phyloP scores from a whole-genome alignment of 2,888 invertebrate genomes.

The Sarcophaga variegata region DNA sequence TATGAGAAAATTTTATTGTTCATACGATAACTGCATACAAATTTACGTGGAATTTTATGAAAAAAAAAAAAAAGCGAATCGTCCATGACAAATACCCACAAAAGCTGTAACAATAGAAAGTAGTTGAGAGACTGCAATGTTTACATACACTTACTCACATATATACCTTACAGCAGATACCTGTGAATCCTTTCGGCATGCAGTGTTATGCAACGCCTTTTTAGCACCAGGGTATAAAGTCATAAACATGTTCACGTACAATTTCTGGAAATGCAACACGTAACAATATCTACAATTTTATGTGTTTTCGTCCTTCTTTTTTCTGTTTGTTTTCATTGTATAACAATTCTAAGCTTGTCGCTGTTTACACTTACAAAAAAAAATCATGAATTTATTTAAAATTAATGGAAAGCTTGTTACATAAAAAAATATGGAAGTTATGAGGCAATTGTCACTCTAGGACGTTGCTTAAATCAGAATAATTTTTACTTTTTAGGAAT shows the following conservation, averaged over 20 bases:
- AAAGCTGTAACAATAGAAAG: background rate
- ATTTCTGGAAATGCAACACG: slow-evolving; percentile 63
- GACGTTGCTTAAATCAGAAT: too few species aligned
- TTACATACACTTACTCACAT: slow-evolving; percentile 11
- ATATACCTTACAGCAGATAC: slow-evolving; percentile 29
- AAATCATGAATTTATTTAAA: background rate
- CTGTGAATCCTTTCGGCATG: slow-evolving; percentile 52
- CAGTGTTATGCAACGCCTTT: slow-evolving; percentile 40
- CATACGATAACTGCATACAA: slow-evolving; percentile 48
- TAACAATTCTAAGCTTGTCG: slow-evolving; percentile 17
- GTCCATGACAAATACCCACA: slow-evolving; percentile 44
- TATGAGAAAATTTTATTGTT: slow-evolving; percentile 62
- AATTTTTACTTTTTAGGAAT: too few species aligned
- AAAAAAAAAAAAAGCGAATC: slow-evolving; percentile 29
- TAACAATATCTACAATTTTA: slow-evolving; percentile 45
- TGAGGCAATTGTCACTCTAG: too few species aligned
- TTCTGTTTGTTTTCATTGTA: background rate
- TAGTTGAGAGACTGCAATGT: background rate
- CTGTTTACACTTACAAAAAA: slow-evolving; percentile 34
- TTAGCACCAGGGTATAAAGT: slow-evolving; percentile 42
- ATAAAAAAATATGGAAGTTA: too few species aligned
- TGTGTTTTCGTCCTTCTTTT: background rate
- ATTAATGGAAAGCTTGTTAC: background rate
- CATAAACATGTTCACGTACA: slow-evolving; percentile 66
- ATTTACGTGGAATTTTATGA: slow-evolving; percentile 37